Conservation (phyloP, 2,888 invertebrate species). For the Orgyia antiqua region DNA sequence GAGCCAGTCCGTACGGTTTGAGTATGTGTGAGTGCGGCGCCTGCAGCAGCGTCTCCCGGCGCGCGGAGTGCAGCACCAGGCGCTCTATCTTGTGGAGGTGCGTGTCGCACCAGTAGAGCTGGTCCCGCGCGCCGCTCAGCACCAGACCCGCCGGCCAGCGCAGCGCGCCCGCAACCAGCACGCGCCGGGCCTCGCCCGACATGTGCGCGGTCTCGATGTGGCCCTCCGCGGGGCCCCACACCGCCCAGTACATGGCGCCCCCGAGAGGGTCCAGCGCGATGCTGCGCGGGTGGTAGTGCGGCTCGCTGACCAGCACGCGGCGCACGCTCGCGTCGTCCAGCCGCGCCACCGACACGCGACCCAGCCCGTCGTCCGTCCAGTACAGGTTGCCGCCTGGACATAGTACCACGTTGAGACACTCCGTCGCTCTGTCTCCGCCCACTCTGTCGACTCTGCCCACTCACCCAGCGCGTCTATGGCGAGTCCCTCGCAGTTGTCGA, state of each 20-base stretch:
- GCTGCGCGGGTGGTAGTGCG: constrained; percentile 81
- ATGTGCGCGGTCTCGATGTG: constrained; percentile 84
- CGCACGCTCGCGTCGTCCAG: constrained; percentile 74
- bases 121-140: constrained; percentile 88
- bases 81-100: constrained; percentile 81
- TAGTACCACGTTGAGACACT: too few species aligned
- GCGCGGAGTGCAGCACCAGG: constrained; percentile 44
- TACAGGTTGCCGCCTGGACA: constrained; percentile 81
- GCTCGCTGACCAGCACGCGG: constrained; percentile 80
- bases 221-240: constrained; percentile 82
- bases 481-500: constrained; percentile 84
- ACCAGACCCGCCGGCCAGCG: constrained; percentile 71
- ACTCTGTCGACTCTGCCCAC: too few species aligned
- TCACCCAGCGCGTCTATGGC: constrained; percentile 91
- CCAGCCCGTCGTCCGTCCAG: constrained; percentile 87
- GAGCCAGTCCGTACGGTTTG: constrained; percentile 84
- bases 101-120: constrained; percentile 82
- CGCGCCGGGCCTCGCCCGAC: constrained; percentile 82
- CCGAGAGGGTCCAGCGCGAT: constrained; percentile 79
- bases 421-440: too few species aligned
- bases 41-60: constrained; percentile 57
- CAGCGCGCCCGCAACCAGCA: constrained; percentile 66
- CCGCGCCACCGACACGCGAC: constrained; percentile 83
- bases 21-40: constrained; percentile 58
- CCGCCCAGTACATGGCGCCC: constrained; percentile 85